Base-by-base conservation (phyloP, 1,140 invertebrate genomes). In the Camponotus floridanus region DNA sequence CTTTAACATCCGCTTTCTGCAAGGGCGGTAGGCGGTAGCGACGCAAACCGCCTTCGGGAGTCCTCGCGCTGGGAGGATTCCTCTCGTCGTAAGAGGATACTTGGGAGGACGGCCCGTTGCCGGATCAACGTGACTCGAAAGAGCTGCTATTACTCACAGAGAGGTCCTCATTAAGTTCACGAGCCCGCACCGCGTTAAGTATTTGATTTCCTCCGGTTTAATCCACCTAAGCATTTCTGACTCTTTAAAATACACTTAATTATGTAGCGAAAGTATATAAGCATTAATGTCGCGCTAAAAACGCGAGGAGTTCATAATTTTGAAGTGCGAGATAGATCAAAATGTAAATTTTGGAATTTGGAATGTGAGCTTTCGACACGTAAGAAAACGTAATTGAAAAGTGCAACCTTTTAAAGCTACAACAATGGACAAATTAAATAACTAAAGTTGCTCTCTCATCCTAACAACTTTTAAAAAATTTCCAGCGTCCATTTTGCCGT, bases 111-210 rank as follows among this genome's bases (percentile, higher is more conserved):
- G 67, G 79, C 51, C 67, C 26, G 55, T 83, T 73, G 55, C 39
- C 79, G 55, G 68, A 81, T 73, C 15, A 81, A 74, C 79, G 42
- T 55, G 26, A 51, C 65, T 78, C 64, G 62, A 80, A 67, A 68
- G 51, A 59, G 64, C 76, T 57, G 57, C 76, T 80, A 85, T 85
- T 85, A 85, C 76, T 85, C 84, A 85, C 76, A 18, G 64, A 85
- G 76, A 85, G 84, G 55, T 85, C 76, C 84, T 85, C 76, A 80
- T 85, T 85, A 85, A 68, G 76, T 55, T 81, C 48, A 42, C 48
- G 51, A 36, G 6, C 61, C 21, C 48, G 18, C 33, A 21, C 59
- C 62, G 26, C 45, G 73, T 80, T 67, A 59, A 80, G 74, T 76
- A 42, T 67, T 67, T 57, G 62, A 81, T 74, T 31, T 55, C 31